A percentile compares a stretch with the other conserved stretches of the same genome.
phyloP scores from a whole-genome alignment of 2,888 invertebrate species.

The Phortica okadai region DNA sequence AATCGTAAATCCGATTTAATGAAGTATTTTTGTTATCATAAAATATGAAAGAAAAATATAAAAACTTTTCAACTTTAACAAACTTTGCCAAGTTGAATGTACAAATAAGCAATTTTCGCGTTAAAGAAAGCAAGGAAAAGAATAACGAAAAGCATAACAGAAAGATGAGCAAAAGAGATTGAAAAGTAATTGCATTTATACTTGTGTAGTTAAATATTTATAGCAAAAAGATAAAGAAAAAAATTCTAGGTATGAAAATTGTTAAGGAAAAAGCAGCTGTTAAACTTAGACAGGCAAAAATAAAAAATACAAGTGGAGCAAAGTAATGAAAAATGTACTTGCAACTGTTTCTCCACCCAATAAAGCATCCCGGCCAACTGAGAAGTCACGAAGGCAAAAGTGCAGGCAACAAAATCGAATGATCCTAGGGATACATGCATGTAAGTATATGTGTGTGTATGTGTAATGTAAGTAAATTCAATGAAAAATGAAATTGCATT shows the following conservation, averaged over 20 bases:
- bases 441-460: neutral
- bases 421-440: slow-evolving; percentile 4
- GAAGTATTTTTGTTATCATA: slow-evolving; percentile 18
- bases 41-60: slow-evolving; percentile 50
- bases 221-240: slow-evolving; percentile 50
- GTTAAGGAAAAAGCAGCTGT: neutral
- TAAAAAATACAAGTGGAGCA: slow-evolving; percentile 27
- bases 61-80: slow-evolving; percentile 53
- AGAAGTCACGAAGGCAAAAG: slow-evolving; percentile 5
- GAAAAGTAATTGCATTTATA: slow-evolving; percentile 71
- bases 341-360: slow-evolving; percentile 37
- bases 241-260: neutral
- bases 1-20: neutral
- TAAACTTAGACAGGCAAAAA: neutral
- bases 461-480: slow-evolving; percentile 55
- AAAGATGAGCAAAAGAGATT: slow-evolving; percentile 54
- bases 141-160: neutral
- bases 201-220: slow-evolving; percentile 70
- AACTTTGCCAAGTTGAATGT: slow-evolving; percentile 56
- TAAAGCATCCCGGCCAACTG: too few relatives aligned
- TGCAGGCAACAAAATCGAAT: slow-evolving; percentile 26
- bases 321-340: slow-evolving; percentile 68
- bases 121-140: slow-evolving; percentile 36
- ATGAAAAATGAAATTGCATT: slow-evolving; percentile 66
- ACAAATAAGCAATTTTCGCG: slow-evolving; percentile 70